Evolutionary conservation across 2,797 vertebrate species (phyloP).

Genomic region (Botia almorhae): DNA sequence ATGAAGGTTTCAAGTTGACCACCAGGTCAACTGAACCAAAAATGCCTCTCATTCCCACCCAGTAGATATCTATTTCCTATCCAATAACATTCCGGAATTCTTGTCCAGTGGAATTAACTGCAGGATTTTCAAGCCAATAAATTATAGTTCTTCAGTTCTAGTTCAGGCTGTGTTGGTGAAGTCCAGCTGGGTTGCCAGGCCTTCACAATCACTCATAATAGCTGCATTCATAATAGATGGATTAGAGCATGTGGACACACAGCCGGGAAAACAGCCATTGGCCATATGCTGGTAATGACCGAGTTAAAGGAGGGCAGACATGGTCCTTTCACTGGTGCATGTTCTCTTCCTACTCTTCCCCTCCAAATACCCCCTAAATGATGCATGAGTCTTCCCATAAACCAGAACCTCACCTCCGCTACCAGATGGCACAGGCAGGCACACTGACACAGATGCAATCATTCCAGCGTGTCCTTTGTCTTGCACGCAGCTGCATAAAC

Average conservation of each 20-base stretch:
- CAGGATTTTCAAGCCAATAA: slow-evolving; percentile 34
- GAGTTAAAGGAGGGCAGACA: slow-evolving; percentile 33
- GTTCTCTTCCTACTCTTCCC: slow-evolving; percentile 43
- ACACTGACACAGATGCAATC: slow-evolving; percentile 57
- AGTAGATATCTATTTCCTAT: slow-evolving; percentile 37
- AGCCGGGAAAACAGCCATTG: slow-evolving; percentile 34
- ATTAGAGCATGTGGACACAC: slow-evolving; percentile 37
- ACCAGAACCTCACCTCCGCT: slow-evolving; percentile 64
- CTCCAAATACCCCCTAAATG: slow-evolving; percentile 57
- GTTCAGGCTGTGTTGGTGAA: slow-evolving; percentile 27
- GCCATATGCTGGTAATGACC: slow-evolving; percentile 48
- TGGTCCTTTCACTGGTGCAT: slow-evolving; percentile 40
- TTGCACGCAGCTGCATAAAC: slow-evolving; percentile 77
- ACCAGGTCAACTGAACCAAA: slow-evolving; percentile 1
- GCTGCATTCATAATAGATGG: slow-evolving; percentile 52
- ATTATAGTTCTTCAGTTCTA: slow-evolving; percentile 26
- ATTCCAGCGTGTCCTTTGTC: slow-evolving; percentile 59
- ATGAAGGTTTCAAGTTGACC: slow-evolving; percentile 24
- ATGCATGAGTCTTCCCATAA: slow-evolving; percentile 64
- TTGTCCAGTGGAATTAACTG: slow-evolving; percentile 11
- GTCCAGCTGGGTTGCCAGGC: slow-evolving; percentile 38
- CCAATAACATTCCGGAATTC: slow-evolving; percentile 55
- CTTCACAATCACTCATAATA: slow-evolving; percentile 38
- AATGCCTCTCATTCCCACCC: slow-evolving; percentile 39
- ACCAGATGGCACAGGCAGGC: slow-evolving; percentile 72